Percentiles rank a stretch among this genome's conserved stretches.
These are phyloP conservation scores for Melanchra persicariae DNA, from an alignment of 2,888 invertebrate species.

Conservation along the genomic window DNA sequence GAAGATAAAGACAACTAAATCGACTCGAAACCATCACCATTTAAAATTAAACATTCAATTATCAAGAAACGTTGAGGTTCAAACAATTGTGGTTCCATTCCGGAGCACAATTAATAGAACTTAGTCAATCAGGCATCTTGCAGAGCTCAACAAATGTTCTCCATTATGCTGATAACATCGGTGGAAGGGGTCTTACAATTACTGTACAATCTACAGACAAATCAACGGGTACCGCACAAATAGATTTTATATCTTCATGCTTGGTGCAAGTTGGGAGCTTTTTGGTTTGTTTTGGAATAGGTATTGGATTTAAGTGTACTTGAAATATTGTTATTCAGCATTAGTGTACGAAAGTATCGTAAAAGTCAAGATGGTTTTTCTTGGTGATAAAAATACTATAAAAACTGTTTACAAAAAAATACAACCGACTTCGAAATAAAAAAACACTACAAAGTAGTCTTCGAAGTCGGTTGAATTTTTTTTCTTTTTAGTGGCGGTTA, in stretches of 20 bases:
- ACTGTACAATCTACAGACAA: constrained; percentile 78
- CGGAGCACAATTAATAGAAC: constrained; percentile 73
- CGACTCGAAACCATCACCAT: constrained; percentile 56
- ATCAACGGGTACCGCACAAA: constrained; percentile 83
- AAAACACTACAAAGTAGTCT: too few species aligned
- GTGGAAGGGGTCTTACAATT: constrained; percentile 74
- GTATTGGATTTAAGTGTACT: not conserved
- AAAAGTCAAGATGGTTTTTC: too few species aligned
- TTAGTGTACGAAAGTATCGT: too few species aligned
- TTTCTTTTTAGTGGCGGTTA: too few species aligned
- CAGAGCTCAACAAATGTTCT: constrained; percentile 72
- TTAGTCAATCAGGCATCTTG: constrained; percentile 76
- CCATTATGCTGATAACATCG: constrained; percentile 81
- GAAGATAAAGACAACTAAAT: constrained; percentile 47
- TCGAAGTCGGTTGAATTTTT: too few species aligned
- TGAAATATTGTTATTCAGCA: not conserved
- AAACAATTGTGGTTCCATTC: constrained; percentile 48
- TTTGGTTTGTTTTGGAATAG: not conserved
- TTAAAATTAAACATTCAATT: constrained; percentile 69
- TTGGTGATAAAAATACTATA: too few species aligned
- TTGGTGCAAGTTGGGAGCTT: constrained; percentile 62
- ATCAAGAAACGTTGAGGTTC: constrained; percentile 57
- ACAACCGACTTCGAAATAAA: too few species aligned
- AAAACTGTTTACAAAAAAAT: too few species aligned
- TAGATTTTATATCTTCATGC: constrained; percentile 82